Conservation (phyloP, 2,888 invertebrate genomes). For the Hypercompe scribonia region DNA sequence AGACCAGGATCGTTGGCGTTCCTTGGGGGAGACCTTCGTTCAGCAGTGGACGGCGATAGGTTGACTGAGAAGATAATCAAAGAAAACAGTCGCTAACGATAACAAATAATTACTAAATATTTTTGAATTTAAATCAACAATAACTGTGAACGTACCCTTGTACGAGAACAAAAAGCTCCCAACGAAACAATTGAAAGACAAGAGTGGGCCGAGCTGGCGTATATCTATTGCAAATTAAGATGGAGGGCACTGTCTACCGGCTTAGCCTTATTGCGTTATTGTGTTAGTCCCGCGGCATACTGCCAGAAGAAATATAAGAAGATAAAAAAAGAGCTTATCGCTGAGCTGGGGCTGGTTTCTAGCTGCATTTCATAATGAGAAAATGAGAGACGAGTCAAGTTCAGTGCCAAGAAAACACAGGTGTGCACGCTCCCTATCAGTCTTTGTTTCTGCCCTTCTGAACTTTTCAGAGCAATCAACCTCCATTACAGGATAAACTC, state of each 20-base stretch:
- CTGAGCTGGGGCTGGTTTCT: too few relatives aligned
- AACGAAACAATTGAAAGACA: conserved; percentile 28
- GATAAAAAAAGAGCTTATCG: background rate
- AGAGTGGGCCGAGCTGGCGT: conserved; percentile 37
- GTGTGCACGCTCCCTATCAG: too few relatives aligned
- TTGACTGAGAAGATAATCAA: too few relatives aligned
- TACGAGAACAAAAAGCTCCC: conserved; percentile 4
- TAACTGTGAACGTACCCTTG: background rate
- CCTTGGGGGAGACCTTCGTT: too few relatives aligned
- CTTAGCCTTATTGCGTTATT: conserved; percentile 41
- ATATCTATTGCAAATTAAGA: conserved; percentile 53
- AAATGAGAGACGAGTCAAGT: too few relatives aligned
- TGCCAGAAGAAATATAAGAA: background rate
- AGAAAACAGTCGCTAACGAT: background rate
- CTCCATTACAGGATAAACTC: too few relatives aligned
- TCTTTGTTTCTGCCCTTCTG: too few relatives aligned
- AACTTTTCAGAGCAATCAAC: too few relatives aligned
- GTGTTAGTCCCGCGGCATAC: background rate
- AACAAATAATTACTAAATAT: background rate
- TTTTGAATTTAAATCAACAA: background rate
- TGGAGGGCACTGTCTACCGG: conserved; percentile 40
- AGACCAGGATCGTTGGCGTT: too few relatives aligned
- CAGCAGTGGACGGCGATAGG: too few relatives aligned
- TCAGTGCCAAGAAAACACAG: too few relatives aligned
- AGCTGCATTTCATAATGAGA: too few relatives aligned